Conservation (phyloP, 1,140 invertebrate genomes). For the Apis laboriosa region DNA sequence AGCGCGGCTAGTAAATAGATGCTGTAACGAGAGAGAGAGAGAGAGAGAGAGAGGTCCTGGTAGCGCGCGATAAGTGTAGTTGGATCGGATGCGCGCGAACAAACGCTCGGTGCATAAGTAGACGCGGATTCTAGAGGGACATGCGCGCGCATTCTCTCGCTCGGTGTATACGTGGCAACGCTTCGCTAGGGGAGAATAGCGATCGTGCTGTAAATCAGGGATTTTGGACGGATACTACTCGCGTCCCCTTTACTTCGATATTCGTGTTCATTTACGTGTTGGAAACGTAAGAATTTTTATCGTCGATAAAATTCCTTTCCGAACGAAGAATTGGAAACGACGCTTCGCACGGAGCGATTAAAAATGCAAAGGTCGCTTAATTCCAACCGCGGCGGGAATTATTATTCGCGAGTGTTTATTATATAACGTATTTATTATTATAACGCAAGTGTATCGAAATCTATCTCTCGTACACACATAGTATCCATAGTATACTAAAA, state of each 20-base stretch:
- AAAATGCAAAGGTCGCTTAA: slow-evolving; percentile 23
- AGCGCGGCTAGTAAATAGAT: slow-evolving; percentile 42
- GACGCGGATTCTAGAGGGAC: background rate
- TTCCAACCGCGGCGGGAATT: background rate
- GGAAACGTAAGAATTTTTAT: background rate
- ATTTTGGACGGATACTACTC: slow-evolving; percentile 58
- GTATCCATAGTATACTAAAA: too few relatives aligned
- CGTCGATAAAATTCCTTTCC: too few relatives aligned
- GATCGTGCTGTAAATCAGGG: slow-evolving; percentile 62
- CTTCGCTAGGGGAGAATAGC: slow-evolving; percentile 49
- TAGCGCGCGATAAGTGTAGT: background rate
- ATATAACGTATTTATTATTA: too few relatives aligned
- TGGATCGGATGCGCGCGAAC: background rate
- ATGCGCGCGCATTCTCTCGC: slow-evolving; percentile 23
- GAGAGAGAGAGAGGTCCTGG: background rate
- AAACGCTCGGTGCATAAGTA: slow-evolving; percentile 41
- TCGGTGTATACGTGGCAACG: slow-evolving; percentile 29
- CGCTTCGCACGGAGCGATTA: background rate
- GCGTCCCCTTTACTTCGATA: slow-evolving; percentile 3
- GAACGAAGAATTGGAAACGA: too few relatives aligned
- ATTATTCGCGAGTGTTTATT: background rate
- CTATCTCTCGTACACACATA: too few relatives aligned
- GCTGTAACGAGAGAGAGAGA: too few relatives aligned
- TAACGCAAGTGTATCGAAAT: too few relatives aligned
- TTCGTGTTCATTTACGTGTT: slow-evolving; percentile 11